Conservation (phyloP, 2,888 invertebrate genomes). For the Gastrophysa polygoni region DNA sequence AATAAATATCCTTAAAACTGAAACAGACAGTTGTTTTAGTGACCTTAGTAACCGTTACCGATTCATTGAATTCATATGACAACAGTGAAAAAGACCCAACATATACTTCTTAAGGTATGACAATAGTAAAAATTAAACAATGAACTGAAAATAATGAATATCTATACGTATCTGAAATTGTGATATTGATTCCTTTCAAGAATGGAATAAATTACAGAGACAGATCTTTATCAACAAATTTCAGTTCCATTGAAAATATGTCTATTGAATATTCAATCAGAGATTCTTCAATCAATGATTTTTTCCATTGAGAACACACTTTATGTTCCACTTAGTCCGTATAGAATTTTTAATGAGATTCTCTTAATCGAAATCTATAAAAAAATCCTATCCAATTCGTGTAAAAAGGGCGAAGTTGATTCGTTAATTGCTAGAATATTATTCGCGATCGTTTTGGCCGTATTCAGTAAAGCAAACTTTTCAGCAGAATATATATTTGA, state of each 20-base stretch:
- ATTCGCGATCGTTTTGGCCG: conserved; percentile 6
- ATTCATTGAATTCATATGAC: no score
- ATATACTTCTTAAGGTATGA: no score
- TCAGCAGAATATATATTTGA: conserved; percentile 8
- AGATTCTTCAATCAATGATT: not conserved
- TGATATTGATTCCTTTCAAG: no score
- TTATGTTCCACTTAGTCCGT: not conserved
- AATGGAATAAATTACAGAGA: no score
- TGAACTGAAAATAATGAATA: no score
- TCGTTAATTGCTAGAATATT: conserved; percentile 11
- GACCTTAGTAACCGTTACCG: no score
- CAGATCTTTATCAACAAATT: not conserved
- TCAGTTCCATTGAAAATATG: not conserved
- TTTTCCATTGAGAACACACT: conserved; percentile 8
- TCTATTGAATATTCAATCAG: conserved; percentile 1
- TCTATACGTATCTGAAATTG: no score
- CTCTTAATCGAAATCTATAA: conserved; percentile 5
- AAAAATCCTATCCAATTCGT: conserved; percentile 8
- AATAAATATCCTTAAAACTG: no score
- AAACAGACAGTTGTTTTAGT: no score
- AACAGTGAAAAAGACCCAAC: no score
- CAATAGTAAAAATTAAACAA: no score
- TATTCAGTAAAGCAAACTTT: conserved; percentile 1
- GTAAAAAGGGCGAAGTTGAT: not conserved
- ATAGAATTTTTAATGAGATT: conserved; percentile 9